Base-by-base conservation (phyloP, 2,113 vertebrate genomes). In the Scomber japonicus region DNA sequence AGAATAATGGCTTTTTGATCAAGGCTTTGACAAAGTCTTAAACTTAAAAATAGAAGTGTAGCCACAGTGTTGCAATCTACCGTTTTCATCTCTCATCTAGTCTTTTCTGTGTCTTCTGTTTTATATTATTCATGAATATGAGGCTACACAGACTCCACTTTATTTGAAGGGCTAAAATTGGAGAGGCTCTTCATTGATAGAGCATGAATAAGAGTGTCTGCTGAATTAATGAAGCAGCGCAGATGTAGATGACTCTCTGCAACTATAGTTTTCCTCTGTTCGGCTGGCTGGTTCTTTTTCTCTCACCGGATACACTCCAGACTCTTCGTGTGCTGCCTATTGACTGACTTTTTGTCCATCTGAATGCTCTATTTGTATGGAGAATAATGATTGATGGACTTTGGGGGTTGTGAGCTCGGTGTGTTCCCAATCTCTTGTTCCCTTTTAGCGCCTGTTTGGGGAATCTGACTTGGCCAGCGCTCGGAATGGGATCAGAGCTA, bases 311-410 rank as follows among this genome's bases (percentile, higher is more conserved):
- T 92, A 78, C 91, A 88, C 89, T 89, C 83, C 82, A 93, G 92
- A 93, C 91, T 92, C 88, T 90, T 93, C 82, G 59, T 91, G 88
- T 88, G 87, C 84, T 86, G 86, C 89, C 92, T 80, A 90, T 93
- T 94, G 89, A 93, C 79, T 86, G 86, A 86, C 92, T 87, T 90
- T 92, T 85, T 94, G 91, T 94, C 75, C 77, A 79, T 87, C 74
- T 94, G 83, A 93, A 93, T 86, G 91, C 89, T 82, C 85, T 87
- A 70, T 92, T 93, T 93, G 89, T 92, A 85, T 87, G 85, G 80
- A 89, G 73, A 83, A 91, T 91, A 92, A 92, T 93, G 91, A 92
- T 90, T 92, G 92, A 93, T 93, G 86, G 91, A 93, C 91, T 90
- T 88, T 74, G 74, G 82, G 83, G 81, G 88, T 54, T 61, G 82